Conservation (phyloP, 2,797 vertebrate genomes). For the Pogonophryne albipinna region DNA sequence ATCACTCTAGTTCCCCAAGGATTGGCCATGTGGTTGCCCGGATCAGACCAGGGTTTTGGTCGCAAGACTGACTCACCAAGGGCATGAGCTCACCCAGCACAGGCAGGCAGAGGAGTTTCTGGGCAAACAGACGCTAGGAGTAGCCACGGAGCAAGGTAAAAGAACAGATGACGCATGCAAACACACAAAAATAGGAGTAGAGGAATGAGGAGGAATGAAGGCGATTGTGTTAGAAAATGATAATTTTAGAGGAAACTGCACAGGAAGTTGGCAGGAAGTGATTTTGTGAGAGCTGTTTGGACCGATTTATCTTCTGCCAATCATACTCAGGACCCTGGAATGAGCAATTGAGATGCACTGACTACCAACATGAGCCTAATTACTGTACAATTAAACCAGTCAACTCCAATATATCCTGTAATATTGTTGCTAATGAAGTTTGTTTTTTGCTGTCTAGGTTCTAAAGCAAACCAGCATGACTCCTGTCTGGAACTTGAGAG, state of each 20-base stretch:
- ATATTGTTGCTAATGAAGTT: background rate
- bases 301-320: slow-evolving; percentile 15
- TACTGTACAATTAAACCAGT: background rate
- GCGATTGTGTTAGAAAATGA: slow-evolving; percentile 37
- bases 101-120: slow-evolving; percentile 54
- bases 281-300: slow-evolving; percentile 24
- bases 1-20: slow-evolving; percentile 74
- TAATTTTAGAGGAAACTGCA: slow-evolving; percentile 42
- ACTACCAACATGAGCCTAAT: slow-evolving; percentile 12
- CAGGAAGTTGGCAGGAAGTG: slow-evolving; percentile 44
- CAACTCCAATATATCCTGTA: background rate
- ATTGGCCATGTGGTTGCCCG: slow-evolving; percentile 68
- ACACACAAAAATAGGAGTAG: background rate
- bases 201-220: slow-evolving; percentile 8
- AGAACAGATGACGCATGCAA: background rate
- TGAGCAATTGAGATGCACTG: background rate
- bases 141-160: slow-evolving; percentile 62
- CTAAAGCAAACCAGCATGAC: slow-evolving; percentile 39
- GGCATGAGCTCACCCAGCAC: slow-evolving; percentile 57
- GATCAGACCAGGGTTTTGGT: slow-evolving; percentile 66
- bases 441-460: slow-evolving; percentile 32
- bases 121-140: slow-evolving; percentile 33
- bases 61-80: slow-evolving; percentile 59
- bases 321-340: background rate
- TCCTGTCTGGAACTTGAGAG: slow-evolving; percentile 50